Evolutionary conservation across 2,113 vertebrate genomes (phyloP).

Genomic region (Gymnarchus niloticus): DNA sequence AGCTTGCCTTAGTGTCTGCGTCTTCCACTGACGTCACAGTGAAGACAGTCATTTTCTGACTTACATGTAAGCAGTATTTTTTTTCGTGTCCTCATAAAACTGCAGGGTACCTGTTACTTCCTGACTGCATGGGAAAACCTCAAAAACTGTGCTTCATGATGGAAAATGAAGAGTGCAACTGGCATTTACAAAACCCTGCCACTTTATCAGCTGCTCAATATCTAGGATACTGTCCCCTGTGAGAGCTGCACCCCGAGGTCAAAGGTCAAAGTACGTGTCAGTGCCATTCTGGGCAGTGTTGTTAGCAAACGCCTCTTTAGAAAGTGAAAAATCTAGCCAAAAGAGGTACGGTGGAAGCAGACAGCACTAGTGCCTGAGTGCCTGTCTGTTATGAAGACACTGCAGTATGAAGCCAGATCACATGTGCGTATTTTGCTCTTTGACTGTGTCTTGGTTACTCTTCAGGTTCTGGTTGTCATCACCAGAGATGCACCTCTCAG

Average conservation of each 20-base stretch:
- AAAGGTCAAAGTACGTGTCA: background rate
- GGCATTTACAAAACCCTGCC: constrained; percentile 34
- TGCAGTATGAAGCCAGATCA: background rate
- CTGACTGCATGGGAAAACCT: constrained; percentile 18
- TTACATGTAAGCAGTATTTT: constrained; percentile 19
- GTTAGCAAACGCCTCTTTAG: background rate
- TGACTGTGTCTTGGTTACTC: background rate
- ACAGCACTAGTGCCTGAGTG: background rate
- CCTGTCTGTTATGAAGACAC: background rate
- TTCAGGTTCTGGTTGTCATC: background rate
- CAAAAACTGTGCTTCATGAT: background rate
- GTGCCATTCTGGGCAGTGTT: background rate
- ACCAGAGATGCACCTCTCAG: background rate
- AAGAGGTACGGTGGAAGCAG: background rate
- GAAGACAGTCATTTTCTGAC: constrained; percentile 18
- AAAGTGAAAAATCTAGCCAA: background rate
- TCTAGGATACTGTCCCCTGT: background rate
- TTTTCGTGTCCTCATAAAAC: constrained; percentile 30
- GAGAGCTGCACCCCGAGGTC: background rate
- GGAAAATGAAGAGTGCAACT: constrained; percentile 30
- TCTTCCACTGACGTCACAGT: constrained; percentile 24
- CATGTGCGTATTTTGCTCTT: background rate
- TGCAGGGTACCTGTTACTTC: constrained; percentile 34
- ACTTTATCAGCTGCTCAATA: constrained; percentile 20
- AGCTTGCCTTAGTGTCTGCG: background rate